Evolutionary conservation across 2,797 vertebrate genomes (phyloP).

Genomic region (Remorina albescens): DNA sequence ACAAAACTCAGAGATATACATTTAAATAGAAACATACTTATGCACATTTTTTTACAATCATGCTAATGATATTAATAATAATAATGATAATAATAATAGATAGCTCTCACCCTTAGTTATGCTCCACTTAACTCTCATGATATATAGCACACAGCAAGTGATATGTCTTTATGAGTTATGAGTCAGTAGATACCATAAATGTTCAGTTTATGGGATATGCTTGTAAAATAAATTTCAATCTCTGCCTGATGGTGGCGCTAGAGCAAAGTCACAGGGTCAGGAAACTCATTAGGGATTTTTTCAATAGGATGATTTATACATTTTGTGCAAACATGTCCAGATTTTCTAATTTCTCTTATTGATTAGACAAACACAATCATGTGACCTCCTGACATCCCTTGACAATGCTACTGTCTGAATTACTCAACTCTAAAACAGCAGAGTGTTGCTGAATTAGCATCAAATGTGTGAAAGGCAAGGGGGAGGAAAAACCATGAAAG

Average conservation of each 20-base stretch:
- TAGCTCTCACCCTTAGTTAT: neutral
- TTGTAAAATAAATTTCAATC: neutral
- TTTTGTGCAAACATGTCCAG: neutral
- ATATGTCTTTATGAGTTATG: neutral
- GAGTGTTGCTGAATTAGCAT: neutral
- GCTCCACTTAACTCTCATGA: neutral
- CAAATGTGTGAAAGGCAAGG: neutral
- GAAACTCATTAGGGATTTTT: neutral
- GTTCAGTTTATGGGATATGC: neutral
- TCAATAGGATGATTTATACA: conserved; percentile 3
- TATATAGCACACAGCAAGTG: neutral
- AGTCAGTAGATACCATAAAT: neutral
- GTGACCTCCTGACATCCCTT: conserved; percentile 4
- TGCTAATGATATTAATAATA: no score
- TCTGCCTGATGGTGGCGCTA: conserved; percentile 28
- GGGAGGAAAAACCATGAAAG: neutral
- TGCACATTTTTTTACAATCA: neutral
- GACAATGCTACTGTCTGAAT: neutral
- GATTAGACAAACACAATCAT: conserved; percentile 16
- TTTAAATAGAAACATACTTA: neutral
- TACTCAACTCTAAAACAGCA: neutral
- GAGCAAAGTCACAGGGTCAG: conserved; percentile 9
- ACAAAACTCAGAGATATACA: conserved; percentile 7
- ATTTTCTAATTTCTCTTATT: conserved; percentile 1
- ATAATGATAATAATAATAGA: neutral